phyloP scores from a whole-genome alignment of 2,797 vertebrate genomes.

The Chrysolophus pictus region DNA sequence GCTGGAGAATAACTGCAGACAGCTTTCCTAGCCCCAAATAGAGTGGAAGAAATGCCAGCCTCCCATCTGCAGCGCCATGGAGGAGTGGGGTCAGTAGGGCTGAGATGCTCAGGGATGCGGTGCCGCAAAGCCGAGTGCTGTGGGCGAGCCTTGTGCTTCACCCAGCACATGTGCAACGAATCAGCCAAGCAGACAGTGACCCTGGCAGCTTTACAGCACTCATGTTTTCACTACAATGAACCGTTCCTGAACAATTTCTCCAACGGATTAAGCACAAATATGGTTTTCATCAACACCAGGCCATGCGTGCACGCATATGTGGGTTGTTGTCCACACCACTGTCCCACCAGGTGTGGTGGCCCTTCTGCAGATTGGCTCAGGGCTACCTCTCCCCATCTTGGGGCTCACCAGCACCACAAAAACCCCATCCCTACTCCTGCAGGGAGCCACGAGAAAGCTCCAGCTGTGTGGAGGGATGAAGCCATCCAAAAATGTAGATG shows the following conservation, averaged over 20 bases:
- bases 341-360: not conserved
- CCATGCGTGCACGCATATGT: not conserved
- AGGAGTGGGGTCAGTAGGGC: not conserved
- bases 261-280: not conserved
- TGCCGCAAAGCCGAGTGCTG: not conserved
- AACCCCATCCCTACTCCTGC: not conserved
- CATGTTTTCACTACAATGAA: not conserved
- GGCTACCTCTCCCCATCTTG: not conserved
- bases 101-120: not conserved
- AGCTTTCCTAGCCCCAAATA: fast-evolving
- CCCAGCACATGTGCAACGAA: not conserved
- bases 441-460: not conserved
- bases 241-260: not conserved
- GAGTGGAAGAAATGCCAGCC: not conserved
- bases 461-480: fast-evolving
- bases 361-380: not conserved
- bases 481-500: not conserved
- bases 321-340: not conserved
- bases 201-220: not conserved
- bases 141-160: not conserved
- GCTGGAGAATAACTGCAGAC: fast-evolving
- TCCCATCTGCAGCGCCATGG: not conserved
- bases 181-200: not conserved
- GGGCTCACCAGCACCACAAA: not conserved
- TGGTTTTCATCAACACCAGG: not conserved